These are phyloP conservation scores for Cistogaster globosa DNA, from an alignment of 2,888 invertebrate genomes.

Conservation along the genomic window DNA sequence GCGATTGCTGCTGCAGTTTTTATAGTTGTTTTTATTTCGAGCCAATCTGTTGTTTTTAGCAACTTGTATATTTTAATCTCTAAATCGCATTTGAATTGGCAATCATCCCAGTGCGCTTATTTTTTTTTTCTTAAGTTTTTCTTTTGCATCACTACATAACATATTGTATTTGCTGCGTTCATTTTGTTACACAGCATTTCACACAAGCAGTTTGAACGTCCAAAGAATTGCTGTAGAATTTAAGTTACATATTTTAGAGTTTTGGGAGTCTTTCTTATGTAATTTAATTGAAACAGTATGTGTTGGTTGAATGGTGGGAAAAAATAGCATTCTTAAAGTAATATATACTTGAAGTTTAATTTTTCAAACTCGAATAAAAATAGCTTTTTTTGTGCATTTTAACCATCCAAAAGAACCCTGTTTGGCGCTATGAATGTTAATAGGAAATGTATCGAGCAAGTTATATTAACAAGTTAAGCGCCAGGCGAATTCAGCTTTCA, in stretches of 20 bases:
- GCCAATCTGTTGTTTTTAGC: constrained; percentile 66
- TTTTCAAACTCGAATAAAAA: no score
- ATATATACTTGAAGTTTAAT: no score
- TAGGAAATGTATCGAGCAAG: no score
- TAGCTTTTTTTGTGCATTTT: no score
- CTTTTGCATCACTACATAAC: constrained; percentile 42
- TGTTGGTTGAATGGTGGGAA: constrained; percentile 9
- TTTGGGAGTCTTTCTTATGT: constrained; percentile 16
- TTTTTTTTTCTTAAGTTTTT: constrained; percentile 55
- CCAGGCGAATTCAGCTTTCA: no score
- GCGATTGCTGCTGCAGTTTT: constrained; percentile 49
- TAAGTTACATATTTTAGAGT: not conserved
- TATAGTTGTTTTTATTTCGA: constrained; percentile 51
- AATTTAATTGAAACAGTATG: constrained; percentile 46
- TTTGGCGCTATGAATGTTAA: no score
- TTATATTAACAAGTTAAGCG: no score
- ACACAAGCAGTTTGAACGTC: constrained; percentile 31
- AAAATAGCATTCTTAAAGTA: no score
- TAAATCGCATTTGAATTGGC: constrained; percentile 82
- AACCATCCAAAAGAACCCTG: no score
- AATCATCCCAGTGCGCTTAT: constrained; percentile 81
- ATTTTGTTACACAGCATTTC: constrained; percentile 46
- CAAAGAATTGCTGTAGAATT: constrained; percentile 29
- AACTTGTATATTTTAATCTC: constrained; percentile 74
- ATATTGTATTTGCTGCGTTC: constrained; percentile 48